Conservation (phyloP, 92 coral and sea anemone genomes). For the Hydrozoanthus gracilis region DNA sequence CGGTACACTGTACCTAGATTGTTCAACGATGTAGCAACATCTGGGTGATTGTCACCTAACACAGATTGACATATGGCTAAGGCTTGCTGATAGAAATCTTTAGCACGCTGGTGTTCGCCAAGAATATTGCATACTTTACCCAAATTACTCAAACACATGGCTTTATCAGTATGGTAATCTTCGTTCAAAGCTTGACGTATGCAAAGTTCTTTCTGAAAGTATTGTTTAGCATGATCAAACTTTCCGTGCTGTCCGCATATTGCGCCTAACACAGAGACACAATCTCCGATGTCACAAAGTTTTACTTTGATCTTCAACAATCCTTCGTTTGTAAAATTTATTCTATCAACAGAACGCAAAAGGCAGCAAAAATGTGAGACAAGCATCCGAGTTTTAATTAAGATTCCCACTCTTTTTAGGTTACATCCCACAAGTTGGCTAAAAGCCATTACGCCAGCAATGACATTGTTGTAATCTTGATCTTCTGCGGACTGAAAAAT, state of each 20-base stretch:
- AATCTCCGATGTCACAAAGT: constrained; percentile 28
- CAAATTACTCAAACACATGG: constrained; percentile 1
- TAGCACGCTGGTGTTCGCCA: neutral
- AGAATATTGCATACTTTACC: neutral
- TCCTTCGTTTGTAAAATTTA: neutral
- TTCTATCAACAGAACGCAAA: neutral
- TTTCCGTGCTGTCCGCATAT: constrained; percentile 25
- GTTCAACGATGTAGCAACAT: too few relatives aligned
- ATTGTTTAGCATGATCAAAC: constrained; percentile 42
- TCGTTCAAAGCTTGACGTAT: constrained; percentile 9
- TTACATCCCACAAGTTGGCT: neutral
- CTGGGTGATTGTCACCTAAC: neutral
- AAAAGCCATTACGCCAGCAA: constrained; percentile 1
- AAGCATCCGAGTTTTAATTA: neutral
- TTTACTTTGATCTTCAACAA: neutral
- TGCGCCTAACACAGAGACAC: constrained; percentile 38
- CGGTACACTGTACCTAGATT: too few relatives aligned
- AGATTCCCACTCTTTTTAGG: neutral
- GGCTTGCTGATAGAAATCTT: neutral
- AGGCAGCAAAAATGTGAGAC: constrained; percentile 33
- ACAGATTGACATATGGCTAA: neutral
- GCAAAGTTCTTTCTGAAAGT: neutral
- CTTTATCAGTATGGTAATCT: constrained; percentile 13
- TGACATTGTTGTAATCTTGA: neutral
- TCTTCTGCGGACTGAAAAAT: neutral